Percentiles rank a stretch among this genome's conserved stretches.
phyloP scores from a whole-genome alignment of 2,113 vertebrate genomes.

The Falco punctatus region DNA sequence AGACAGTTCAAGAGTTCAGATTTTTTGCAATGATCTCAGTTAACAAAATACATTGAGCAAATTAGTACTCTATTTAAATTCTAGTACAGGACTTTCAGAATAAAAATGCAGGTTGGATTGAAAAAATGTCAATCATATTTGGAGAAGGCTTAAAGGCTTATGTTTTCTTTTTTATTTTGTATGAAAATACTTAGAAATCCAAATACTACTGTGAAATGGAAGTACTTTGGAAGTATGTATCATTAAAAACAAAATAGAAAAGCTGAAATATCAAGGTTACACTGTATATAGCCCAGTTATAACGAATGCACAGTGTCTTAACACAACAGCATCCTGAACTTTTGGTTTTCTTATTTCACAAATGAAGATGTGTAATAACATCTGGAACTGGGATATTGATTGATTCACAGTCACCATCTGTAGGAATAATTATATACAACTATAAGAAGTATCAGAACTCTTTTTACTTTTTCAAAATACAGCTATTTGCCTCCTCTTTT shows the following conservation, averaged over 20 bases:
- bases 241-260: constrained; percentile 13
- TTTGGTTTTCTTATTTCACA: not conserved
- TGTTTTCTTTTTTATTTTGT: constrained; percentile 51
- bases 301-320: not conserved
- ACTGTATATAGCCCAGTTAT: not conserved
- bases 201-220: constrained; percentile 54
- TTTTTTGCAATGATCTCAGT: not conserved
- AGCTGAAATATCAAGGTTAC: not conserved
- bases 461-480: not conserved
- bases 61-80: constrained; percentile 28
- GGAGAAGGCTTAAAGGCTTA: constrained; percentile 68
- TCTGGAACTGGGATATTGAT: not conserved
- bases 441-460: not conserved
- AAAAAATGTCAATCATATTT: constrained; percentile 54
- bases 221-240: constrained; percentile 4
- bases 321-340: not conserved
- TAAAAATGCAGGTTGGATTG: constrained; percentile 46
- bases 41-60: constrained; percentile 2
- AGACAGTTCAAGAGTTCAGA: not conserved
- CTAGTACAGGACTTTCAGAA: not conserved
- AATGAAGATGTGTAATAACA: not conserved
- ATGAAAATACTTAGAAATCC: constrained; percentile 66
- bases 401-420: not conserved
- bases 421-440: not conserved
- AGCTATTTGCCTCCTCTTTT: not conserved